These are phyloP conservation scores for Agrochola circellaris DNA, from an alignment of 2,888 invertebrate genomes.

Conservation along the genomic window DNA sequence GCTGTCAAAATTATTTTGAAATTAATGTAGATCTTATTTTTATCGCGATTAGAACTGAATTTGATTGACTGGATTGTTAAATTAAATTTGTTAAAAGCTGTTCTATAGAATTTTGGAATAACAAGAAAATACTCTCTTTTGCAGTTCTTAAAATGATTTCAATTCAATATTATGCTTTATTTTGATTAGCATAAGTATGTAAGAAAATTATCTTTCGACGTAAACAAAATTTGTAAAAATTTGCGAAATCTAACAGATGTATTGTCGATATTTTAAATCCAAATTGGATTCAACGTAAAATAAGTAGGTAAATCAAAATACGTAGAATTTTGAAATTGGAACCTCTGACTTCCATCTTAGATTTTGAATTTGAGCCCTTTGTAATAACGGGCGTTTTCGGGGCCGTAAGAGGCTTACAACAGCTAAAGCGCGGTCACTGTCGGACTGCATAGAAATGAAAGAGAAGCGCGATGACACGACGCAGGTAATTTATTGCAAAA, in stretches of 20 bases:
- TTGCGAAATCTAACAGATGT: constrained; percentile 65
- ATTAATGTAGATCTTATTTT: constrained; percentile 13
- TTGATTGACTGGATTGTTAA: not conserved
- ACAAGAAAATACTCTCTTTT: constrained; percentile 8
- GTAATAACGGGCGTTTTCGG: not conserved
- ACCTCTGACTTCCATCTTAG: constrained; percentile 28
- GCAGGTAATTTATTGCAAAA: no score
- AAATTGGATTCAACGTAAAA: constrained; percentile 57
- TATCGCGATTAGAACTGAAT: fast-evolving
- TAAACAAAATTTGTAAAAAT: constrained; percentile 19
- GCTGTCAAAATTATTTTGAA: not conserved
- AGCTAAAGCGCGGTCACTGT: no score
- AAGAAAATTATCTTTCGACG: fast-evolving
- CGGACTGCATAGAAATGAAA: no score
- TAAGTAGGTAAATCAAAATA: constrained; percentile 47
- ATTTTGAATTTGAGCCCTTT: not conserved
- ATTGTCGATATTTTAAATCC: constrained; percentile 52
- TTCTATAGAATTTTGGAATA: constrained; percentile 51
- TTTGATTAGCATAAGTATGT: fast-evolving
- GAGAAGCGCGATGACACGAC: no score
- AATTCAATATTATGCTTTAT: constrained; percentile 27
- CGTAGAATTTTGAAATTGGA: constrained; percentile 60
- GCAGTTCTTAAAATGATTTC: not conserved
- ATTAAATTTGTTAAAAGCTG: constrained; percentile 4
- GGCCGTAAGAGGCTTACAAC: no score